These are phyloP conservation scores for Anoura caudifer DNA, from an alignment of 2,113 vertebrate genomes.

Conservation along the genomic window DNA sequence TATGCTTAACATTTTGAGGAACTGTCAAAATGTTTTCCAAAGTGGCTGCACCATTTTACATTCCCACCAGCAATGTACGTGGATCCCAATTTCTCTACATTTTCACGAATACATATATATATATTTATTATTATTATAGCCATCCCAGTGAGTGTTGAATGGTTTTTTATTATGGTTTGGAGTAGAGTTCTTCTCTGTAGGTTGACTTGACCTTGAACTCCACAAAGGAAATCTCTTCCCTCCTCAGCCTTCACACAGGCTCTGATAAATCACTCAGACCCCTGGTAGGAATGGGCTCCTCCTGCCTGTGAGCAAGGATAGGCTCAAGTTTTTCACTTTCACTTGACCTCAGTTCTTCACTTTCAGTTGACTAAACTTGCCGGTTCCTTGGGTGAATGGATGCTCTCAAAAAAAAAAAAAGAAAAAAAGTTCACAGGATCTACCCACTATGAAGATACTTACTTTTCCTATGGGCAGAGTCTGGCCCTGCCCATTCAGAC, in stretches of 20 bases:
- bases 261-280: not conserved
- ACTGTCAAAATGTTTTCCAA: not conserved
- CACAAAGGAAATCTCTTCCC: not conserved
- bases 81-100: not conserved
- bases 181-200: not conserved
- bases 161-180: not conserved
- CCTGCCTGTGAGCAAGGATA: not conserved
- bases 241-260: not conserved
- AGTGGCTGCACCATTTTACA: not conserved
- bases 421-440: not conserved
- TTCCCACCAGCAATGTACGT: not conserved
- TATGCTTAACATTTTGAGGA: not conserved
- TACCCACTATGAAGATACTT: not conserved
- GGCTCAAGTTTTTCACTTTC: not conserved
- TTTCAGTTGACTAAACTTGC: not conserved
- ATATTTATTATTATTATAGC: not conserved
- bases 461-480: not conserved
- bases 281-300: not conserved
- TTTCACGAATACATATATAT: not conserved
- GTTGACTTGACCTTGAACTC: conserved; percentile 19
- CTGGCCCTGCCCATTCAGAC: not conserved
- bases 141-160: not conserved
- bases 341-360: not conserved
- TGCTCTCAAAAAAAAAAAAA: not conserved
- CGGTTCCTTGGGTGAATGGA: not conserved